Conservation (phyloP, 2,797 vertebrate species). For the Morelia viridis region DNA sequence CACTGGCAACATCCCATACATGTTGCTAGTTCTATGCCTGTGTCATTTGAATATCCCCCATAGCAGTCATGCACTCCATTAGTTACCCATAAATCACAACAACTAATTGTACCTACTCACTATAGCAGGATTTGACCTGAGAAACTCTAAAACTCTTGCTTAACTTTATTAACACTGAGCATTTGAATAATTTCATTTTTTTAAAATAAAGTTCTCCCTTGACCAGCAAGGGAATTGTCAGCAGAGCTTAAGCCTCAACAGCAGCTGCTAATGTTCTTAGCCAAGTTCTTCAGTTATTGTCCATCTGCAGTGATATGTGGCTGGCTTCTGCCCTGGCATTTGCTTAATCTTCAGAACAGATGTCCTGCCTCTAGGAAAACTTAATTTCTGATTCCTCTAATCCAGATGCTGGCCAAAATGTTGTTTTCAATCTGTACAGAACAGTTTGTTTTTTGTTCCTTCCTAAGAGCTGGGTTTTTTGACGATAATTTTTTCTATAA, state of each 20-base stretch:
- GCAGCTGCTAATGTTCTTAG: conserved; percentile 73
- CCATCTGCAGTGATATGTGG: conserved; percentile 68
- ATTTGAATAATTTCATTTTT: conserved; percentile 70
- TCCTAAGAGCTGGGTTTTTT: conserved; percentile 76
- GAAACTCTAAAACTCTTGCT: conserved; percentile 76
- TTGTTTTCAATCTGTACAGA: conserved; percentile 63
- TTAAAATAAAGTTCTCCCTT: conserved; percentile 75
- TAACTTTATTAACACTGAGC: conserved; percentile 74
- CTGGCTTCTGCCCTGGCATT: conserved; percentile 66
- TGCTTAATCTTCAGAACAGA: conserved; percentile 73
- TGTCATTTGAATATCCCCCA: conserved; percentile 58
- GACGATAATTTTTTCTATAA: conserved; percentile 86
- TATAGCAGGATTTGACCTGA: conserved; percentile 81
- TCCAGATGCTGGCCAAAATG: conserved; percentile 69
- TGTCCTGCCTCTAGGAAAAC: conserved; percentile 74
- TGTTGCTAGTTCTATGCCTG: conserved; percentile 60
- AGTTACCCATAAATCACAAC: conserved; percentile 59
- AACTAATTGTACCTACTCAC: conserved; percentile 77
- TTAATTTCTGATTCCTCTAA: conserved; percentile 76
- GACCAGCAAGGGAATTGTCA: conserved; percentile 83
- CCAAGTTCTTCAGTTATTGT: conserved; percentile 73
- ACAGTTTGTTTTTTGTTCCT: conserved; percentile 41
- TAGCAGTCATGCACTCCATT: conserved; percentile 64
- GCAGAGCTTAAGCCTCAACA: conserved; percentile 69
- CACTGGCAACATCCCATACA: conserved; percentile 46